phyloP scores from a whole-genome alignment of 2,113 vertebrate species.

The Australoheros scitulus region DNA sequence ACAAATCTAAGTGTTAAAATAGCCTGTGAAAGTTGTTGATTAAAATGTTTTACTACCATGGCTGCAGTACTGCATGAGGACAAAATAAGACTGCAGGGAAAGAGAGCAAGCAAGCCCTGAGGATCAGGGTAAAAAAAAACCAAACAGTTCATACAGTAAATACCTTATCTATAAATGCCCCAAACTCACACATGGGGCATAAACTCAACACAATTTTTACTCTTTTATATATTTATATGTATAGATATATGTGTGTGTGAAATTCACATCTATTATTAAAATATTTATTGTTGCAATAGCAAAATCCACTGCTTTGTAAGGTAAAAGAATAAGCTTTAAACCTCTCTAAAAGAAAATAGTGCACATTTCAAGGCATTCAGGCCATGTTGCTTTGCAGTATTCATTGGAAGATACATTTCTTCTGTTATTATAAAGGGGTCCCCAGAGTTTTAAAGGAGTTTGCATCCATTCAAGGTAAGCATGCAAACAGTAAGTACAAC shows the following conservation, averaged over 20 bases:
- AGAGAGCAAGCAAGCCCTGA: constrained; percentile 40
- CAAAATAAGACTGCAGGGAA: constrained; percentile 36
- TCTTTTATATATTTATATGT: not conserved
- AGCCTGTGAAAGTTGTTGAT: constrained; percentile 24
- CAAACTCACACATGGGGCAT: constrained; percentile 27
- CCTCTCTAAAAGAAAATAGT: constrained; percentile 85
- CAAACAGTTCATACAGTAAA: constrained; percentile 52
- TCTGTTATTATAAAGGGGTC: constrained; percentile 69
- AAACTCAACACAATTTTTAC: constrained; percentile 52
- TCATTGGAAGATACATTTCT: constrained; percentile 83
- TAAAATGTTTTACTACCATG: constrained; percentile 12
- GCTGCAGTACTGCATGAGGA: constrained; percentile 41
- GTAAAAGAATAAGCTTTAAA: constrained; percentile 76
- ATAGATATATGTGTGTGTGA: constrained; percentile 29
- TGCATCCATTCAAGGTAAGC: constrained; percentile 60
- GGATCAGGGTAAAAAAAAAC: constrained; percentile 31
- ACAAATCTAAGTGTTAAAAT: constrained; percentile 27
- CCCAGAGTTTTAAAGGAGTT: constrained; percentile 71
- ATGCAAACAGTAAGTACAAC: constrained; percentile 49
- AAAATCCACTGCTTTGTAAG: constrained; percentile 61
- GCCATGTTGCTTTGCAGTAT: constrained; percentile 79
- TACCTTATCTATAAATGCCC: constrained; percentile 42
- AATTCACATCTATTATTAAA: constrained; percentile 76
- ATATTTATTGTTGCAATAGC: constrained; percentile 64
- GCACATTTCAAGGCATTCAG: constrained; percentile 87